phyloP scores from a whole-genome alignment of 37 sponge, comb jelly and placozoan species.

The Haliclona indistincta region DNA sequence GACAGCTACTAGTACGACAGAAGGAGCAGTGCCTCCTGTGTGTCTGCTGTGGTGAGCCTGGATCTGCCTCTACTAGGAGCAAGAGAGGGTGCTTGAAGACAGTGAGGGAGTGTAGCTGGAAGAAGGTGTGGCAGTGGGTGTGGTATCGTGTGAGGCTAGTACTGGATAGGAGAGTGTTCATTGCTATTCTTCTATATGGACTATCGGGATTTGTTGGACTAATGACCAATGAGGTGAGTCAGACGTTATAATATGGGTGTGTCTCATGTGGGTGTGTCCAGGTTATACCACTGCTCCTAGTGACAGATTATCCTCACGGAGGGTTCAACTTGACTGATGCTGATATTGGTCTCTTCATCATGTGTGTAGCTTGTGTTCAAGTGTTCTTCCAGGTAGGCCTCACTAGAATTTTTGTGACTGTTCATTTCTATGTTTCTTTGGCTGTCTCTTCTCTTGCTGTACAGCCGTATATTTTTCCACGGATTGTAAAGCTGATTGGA shows the following conservation, averaged over 20 bases:
- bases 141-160: conserved; percentile 10
- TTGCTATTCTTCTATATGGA: conserved; percentile 62
- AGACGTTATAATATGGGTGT: not conserved
- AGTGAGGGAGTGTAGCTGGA: not conserved
- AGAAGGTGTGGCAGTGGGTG: not conserved
- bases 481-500: conserved; percentile 43
- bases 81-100: not conserved
- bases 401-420: not conserved
- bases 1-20: not conserved
- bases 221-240: conserved; percentile 59
- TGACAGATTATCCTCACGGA: conserved; percentile 63
- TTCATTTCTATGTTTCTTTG: not conserved
- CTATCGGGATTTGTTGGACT: conserved; percentile 39
- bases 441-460: not conserved
- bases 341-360: conserved; percentile 69
- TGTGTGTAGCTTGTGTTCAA: conserved; percentile 30
- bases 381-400: conserved; percentile 58
- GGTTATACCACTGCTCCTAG: conserved; percentile 76
- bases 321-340: conserved; percentile 75
- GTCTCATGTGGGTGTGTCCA: conserved; percentile 17
- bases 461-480: conserved; percentile 59
- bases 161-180: conserved; percentile 48
- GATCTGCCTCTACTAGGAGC: too few relatives aligned
- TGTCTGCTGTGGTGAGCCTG: not conserved
- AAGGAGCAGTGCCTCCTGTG: conserved; percentile 2